Base-by-base conservation (phyloP, 2,113 vertebrate species). In the Mungos mungo region DNA sequence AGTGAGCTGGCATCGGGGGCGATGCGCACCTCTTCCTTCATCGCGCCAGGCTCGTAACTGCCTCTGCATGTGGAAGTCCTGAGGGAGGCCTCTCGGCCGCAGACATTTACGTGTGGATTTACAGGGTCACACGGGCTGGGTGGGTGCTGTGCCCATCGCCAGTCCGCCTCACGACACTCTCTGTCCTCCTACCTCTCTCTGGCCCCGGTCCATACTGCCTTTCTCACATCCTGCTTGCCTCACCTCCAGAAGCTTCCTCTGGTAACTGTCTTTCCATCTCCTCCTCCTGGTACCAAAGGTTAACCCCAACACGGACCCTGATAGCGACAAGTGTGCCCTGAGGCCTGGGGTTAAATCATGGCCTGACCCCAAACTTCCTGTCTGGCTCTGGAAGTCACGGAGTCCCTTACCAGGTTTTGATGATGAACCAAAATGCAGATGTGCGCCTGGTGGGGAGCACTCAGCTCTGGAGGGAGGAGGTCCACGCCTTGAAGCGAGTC, bases 121-220 rank as follows among this genome's bases (percentile, higher is more conserved):
- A 13, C 0, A 0, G 38, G 79, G 4, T 19, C 9, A 2, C 6
- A 0, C 11, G 35, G 57, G 38, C 50, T 3, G 2, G 23, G 13
- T 7, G 2, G 27, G 13, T 1, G 10, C 86, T 60, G 21, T 45
- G 2, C 23, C 71, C n/a, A 1, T 52, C 57, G 15, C 54, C 15
- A 41, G 47, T 7, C n/a, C 12, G 33, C 63, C 54, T 1, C 1
- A 3, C 4, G 45, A 12, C 19, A 38, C 80, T 6, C 11, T 1
- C 5, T n/a, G 16, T 16, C 60, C 31, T 18, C 18, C 29, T 29
- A 35, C 0, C 29, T 12, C 27, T 18, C 31, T n/a, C 0, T 0
- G 29, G 5, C 54, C 65, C 60, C 27, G 19, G 33, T 65, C 88
- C 72, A 0, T 27, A 10, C 94, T 68, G 18, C 10, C 68, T 31